Percentiles rank a stretch among this genome's conserved stretches.
phyloP scores from a whole-genome alignment of 2,797 vertebrate genomes.

The Cryptoprocta ferox region DNA sequence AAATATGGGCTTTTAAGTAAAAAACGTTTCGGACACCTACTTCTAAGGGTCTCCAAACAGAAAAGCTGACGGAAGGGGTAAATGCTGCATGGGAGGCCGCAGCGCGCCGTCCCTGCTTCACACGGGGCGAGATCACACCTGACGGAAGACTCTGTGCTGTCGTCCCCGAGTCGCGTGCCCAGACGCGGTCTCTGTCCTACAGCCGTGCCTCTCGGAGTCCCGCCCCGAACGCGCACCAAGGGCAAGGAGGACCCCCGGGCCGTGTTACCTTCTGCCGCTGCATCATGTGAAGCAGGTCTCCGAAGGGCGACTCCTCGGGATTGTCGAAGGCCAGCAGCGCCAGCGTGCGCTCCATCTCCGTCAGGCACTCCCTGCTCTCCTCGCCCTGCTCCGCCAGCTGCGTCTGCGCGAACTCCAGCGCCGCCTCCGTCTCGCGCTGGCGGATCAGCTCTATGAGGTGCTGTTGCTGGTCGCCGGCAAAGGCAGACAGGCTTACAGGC shows the following conservation, averaged over 20 bases:
- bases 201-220: no score
- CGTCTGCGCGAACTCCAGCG: constrained; percentile 98
- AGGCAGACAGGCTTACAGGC: constrained; percentile 32
- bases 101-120: no score
- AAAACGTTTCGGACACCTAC: background rate
- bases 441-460: constrained; percentile 99
- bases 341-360: constrained; percentile 98
- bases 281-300: constrained; percentile 99
- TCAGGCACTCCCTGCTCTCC: constrained; percentile 97
- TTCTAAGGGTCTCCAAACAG: background rate
- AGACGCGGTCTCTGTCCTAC: background rate
- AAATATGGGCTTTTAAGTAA: background rate
- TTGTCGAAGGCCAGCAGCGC: constrained; percentile 98
- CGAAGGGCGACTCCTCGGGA: constrained; percentile 98
- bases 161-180: accelerated
- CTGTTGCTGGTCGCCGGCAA: constrained; percentile 91
- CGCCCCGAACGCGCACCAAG: accelerated
- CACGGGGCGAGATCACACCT: background rate
- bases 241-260: no score
- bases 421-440: constrained; percentile 97
- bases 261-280: constrained; percentile 95
- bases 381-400: constrained; percentile 99
- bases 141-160: accelerated
- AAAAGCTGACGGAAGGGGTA: background rate
- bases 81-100: no score